Percentiles rank a stretch among this genome's conserved stretches.
Conservation (phyloP, 2,888 invertebrate species). For the Chrysolina americana region DNA sequence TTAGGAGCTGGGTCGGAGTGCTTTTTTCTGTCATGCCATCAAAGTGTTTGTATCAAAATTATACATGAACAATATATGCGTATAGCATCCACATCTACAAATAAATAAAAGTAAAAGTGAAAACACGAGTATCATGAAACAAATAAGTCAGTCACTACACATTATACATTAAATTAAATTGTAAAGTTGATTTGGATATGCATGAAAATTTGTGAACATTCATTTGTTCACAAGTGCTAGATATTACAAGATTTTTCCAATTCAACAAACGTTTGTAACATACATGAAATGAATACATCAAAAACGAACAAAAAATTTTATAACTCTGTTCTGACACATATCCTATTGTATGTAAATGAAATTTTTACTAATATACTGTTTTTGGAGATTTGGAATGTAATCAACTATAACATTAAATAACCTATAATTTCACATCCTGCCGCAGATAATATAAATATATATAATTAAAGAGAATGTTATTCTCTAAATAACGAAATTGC, state of each 20-base stretch:
- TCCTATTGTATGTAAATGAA: background rate
- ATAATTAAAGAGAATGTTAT: constrained; percentile 54
- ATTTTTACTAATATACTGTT: background rate
- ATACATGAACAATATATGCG: background rate
- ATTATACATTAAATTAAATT: background rate
- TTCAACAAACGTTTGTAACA: background rate
- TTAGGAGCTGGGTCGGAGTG: background rate
- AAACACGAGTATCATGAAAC: background rate
- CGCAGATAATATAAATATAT: constrained; percentile 23
- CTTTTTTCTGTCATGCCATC: background rate
- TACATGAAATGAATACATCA: background rate
- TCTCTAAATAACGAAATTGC: constrained; percentile 52
- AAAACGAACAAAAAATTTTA: background rate
- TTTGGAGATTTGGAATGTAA: constrained; percentile 2
- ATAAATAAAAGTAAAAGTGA: background rate
- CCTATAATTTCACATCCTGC: background rate
- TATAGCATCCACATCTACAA: background rate
- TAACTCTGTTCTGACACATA: background rate
- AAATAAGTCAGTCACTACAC: background rate
- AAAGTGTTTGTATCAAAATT: background rate
- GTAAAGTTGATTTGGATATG: background rate
- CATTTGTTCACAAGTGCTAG: background rate
- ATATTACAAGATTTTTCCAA: background rate
- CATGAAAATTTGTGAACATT: background rate
- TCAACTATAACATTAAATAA: constrained; percentile 11